Base-by-base conservation (phyloP, 1,140 invertebrate genomes). In the Plutomurus gul region DNA sequence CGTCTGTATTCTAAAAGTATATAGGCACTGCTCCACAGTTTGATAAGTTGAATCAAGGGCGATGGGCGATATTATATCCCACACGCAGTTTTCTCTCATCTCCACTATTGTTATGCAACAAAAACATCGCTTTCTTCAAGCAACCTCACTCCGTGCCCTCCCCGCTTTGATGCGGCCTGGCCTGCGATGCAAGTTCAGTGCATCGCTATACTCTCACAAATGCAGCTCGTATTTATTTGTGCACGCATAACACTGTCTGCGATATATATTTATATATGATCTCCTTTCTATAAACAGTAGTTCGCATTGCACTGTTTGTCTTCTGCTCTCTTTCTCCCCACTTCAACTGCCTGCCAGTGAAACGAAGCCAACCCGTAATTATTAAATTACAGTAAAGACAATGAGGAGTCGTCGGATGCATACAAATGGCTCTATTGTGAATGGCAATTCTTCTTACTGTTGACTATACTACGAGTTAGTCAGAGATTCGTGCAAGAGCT, bases 371-470 rank as follows among this genome's bases (percentile, higher is more conserved):
- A 65, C 3, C 39, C n/a, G 81, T 82, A 79, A 83, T 83, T 83
- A 83, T 83, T 83, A 65, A 83, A 83, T 83, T 83, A 83, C 47
- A 72, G 20, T 11, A 79, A 77, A 78, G 77, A 83, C 82, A 81
- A 83, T 81, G 82, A 79, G 73, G 40, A 76, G 74, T 30, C 72
- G 10, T 20, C 7, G 47, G 82, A 83, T 83, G 82, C 79, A 83
- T 83, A 81, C 82, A 79, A 83, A 83, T 83, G 60, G 43, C 25
- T 37, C 77, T 73, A 51, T 82, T 76, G 20, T 13, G 27, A 65
- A 36, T n/a, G 25, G 18, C 30, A 65, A 30, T 18, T 22, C 49
- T 72, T 37, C 39, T 47, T 20, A 8, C 22, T n/a, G n/a, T 4
- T 1, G 30, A n/a, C n/a, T n/a, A n/a, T n/a, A n/a, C n/a, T n/a